phyloP scores from a whole-genome alignment of 2,113 vertebrate genomes.

The Carassius auratus region DNA sequence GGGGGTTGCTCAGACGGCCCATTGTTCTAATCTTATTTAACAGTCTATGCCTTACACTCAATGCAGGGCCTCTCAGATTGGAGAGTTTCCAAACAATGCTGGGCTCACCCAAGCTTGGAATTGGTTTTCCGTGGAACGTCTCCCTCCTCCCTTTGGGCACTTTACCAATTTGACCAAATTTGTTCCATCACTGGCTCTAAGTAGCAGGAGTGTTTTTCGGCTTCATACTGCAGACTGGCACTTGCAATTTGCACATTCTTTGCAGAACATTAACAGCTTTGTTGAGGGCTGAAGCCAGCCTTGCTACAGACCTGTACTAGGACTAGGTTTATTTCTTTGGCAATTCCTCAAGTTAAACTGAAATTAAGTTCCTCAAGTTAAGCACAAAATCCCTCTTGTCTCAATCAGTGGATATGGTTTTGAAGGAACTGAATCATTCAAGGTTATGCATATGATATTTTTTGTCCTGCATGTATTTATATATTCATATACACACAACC shows the following conservation, averaged over 20 bases:
- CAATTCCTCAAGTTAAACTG: background rate
- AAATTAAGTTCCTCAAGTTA: background rate
- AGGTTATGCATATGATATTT: slow-evolving; percentile 31
- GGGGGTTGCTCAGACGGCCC: slow-evolving; percentile 69
- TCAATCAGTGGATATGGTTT: background rate
- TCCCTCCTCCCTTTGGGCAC: slow-evolving; percentile 84
- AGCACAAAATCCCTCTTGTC: slow-evolving; percentile 20
- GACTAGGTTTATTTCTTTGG: background rate
- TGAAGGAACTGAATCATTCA: slow-evolving; percentile 36
- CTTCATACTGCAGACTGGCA: slow-evolving; percentile 73
- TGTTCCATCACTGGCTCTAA: slow-evolving; percentile 84
- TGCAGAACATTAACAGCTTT: slow-evolving; percentile 78
- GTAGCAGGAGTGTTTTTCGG: slow-evolving; percentile 81
- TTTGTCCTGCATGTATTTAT: background rate
- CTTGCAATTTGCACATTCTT: slow-evolving; percentile 80
- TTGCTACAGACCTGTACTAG: slow-evolving; percentile 29
- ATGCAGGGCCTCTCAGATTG: slow-evolving; percentile 77
- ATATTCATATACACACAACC: background rate
- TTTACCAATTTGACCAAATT: slow-evolving; percentile 88
- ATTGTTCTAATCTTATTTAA: slow-evolving; percentile 87
- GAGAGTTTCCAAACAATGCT: slow-evolving; percentile 87
- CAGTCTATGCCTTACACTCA: slow-evolving; percentile 80
- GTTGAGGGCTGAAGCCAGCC: slow-evolving; percentile 65
- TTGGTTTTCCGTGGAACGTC: slow-evolving; percentile 86
- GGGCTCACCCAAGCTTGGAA: slow-evolving; percentile 86